Conservation (phyloP, 2,888 invertebrate species). For the Drosophila trichaetosa region DNA sequence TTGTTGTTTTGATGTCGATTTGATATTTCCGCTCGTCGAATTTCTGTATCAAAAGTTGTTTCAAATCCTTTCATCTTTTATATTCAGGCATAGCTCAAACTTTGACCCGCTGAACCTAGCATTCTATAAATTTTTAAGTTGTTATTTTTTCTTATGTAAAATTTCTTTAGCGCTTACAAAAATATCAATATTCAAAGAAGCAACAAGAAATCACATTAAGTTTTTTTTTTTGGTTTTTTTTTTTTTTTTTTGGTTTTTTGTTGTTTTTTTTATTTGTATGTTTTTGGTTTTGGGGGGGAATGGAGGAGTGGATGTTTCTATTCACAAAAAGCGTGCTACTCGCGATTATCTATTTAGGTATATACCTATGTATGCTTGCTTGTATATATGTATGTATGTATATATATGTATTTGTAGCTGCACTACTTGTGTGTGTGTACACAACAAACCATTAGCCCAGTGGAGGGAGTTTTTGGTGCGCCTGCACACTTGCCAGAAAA, state of each 20-base stretch:
- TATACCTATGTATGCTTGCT: conserved; percentile 32
- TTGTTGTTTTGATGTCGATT: not conserved
- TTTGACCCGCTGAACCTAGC: not conserved
- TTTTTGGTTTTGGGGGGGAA: conserved; percentile 11
- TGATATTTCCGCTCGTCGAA: conserved; percentile 26
- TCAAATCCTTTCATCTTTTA: conserved; percentile 31
- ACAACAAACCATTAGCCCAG: conserved; percentile 61
- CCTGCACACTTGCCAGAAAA: conserved; percentile 65
- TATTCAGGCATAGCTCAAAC: conserved; percentile 8
- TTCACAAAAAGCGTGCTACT: conserved; percentile 76
- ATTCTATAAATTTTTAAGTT: conserved; percentile 13
- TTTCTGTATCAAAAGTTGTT: conserved; percentile 59
- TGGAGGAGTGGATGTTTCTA: conserved; percentile 43
- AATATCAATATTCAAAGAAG: conserved; percentile 77
- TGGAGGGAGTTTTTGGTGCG: conserved; percentile 73
- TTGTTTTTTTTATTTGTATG: conserved; percentile 7
- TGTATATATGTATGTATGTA: conserved; percentile 36
- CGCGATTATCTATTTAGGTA: conserved; percentile 51
- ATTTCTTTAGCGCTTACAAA: conserved; percentile 66
- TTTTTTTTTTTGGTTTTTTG: not conserved
- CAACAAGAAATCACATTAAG: conserved; percentile 79
- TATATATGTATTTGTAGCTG: conserved; percentile 40
- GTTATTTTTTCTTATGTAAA: conserved; percentile 19
- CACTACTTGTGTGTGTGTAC: conserved; percentile 35
- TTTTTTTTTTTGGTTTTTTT: conserved; percentile 24